Evolutionary conservation across 2,888 invertebrate species (phyloP), one percentile per base, ranked within the genome.

Genomic region (Crematogaster levior): DNA sequence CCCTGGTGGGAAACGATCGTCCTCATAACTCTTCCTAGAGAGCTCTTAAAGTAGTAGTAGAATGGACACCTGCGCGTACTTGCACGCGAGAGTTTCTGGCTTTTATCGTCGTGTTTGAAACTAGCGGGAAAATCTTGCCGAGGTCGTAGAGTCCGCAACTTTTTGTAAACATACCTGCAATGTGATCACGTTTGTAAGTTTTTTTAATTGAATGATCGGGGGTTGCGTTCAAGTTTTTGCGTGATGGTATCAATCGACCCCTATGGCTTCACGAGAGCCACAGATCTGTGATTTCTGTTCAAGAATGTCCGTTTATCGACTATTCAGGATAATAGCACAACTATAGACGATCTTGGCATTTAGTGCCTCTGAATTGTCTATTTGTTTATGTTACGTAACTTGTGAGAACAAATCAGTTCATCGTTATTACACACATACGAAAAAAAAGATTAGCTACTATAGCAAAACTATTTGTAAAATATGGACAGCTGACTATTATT

Each of bases 141-240:
- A 43, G 21, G 21, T 56, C 24, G 12, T 43, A 18, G 56, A 30
- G 24, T 68, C n/a, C 18, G n/a, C 30, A 27, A 40, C 15, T 66
- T n/a, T n/a, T 37, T 40, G 37, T 48, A 51, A 68, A 70, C 21
- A 34, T 3, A 63, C n/a, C 34, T 24, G 18, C 51, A 24, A 40
- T n/a, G 87, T 86, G 84, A 86, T 87, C 77, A 85, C 74, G 84
- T 53, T 68, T 46, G 68, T 18, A 43, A 79, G 34, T 60, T 86
- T 81, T n/a, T n/a, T 85, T 77, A 89, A 87, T 92, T 91, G 84
- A n/a, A n/a, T n/a, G 12, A n/a, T 10, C 89, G 85, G n/a, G n/a
- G n/a, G n/a, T 88, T 88, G 40, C 40, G 85, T 82, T 85, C 75
- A 85, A 87, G 84, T 88, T 90, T 86, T 84, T 85, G 74, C 84